Percentiles rank a stretch among this genome's conserved stretches.
Evolutionary conservation across 2,113 vertebrate species (phyloP).

Genomic region (Urocolius indicus): DNA sequence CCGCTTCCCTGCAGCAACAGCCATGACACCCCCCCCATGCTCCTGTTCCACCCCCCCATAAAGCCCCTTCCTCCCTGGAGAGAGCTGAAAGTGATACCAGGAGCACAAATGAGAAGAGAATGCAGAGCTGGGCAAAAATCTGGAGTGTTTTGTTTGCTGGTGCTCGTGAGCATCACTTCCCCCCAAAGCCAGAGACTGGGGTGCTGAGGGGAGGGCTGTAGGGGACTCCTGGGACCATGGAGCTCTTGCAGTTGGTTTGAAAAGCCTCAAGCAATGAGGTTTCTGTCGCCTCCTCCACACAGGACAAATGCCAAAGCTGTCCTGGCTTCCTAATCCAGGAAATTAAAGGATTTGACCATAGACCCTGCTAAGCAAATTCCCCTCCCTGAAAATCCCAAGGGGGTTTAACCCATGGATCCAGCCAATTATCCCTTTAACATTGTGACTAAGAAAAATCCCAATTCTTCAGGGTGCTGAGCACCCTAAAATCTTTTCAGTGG

Average conservation of each 20-base stretch:
- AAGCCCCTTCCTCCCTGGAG: background rate
- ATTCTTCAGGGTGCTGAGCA: background rate
- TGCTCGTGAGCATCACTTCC: background rate
- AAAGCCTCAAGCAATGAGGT: background rate
- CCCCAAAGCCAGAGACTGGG: rapidly evolving
- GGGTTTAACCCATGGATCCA: slow-evolving; percentile 55
- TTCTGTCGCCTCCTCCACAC: background rate
- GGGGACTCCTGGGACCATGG: rapidly evolving
- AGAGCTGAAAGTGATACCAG: background rate
- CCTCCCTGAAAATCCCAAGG: slow-evolving; percentile 33
- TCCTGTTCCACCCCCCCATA: no score
- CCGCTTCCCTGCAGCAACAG: background rate
- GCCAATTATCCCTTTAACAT: slow-evolving; percentile 31
- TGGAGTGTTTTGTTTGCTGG: background rate
- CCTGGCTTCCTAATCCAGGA: slow-evolving; percentile 66
- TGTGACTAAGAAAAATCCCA: slow-evolving; percentile 35
- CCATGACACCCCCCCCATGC: background rate
- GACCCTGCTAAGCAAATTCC: slow-evolving; percentile 54
- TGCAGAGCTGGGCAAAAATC: background rate
- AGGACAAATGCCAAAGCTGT: background rate
- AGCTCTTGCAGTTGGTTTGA: background rate
- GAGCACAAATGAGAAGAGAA: background rate
- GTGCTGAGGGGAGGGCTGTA: background rate
- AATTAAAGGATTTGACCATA: slow-evolving; percentile 63
- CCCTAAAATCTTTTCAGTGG: background rate